Evolutionary conservation across 2,113 vertebrate genomes (phyloP), one percentile per base, ranked within the genome.

Genomic region (Cyprinodon variegatus): DNA sequence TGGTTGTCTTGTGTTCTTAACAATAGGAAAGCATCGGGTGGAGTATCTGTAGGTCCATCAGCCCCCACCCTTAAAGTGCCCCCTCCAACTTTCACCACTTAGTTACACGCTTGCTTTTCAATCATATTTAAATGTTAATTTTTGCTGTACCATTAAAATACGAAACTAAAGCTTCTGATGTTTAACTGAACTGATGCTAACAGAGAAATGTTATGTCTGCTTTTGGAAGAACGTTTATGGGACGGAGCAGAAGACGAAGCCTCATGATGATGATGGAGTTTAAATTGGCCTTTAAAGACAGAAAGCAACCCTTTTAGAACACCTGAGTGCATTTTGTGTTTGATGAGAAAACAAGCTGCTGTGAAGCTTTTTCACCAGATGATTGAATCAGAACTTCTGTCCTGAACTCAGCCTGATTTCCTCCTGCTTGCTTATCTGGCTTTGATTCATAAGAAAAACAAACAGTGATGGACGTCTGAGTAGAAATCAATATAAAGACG

Each of bases 271-370:
- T 2, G 20, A 22, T 0, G 41, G 40, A 46, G 61, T 61, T 69
- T 13, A 67, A 81, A 70, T 66, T 39, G 40, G 53, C 61, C 40
- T 0, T 78, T 73, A 0, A 29, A 83, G 85, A 85, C 77, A 84
- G 1, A 20, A 65, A 40, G 0, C 17, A 20, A 36, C 70, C 68
- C 71, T 22, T 9, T 76, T 78, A 14, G 82, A 85, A 78, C 81
- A 78, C 20, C 69, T 65, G 36, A 65, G 63, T 12, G 9, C 15
- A 5, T 1, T 62, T 77, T 29, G 22, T 77, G 89, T 87, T 89
- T 83, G 13, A 38, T 86, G 46, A 86, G 82, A 88, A 89, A 89
- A 83, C 79, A 84, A 61, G 11, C 69, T 29, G 8, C 68, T 36
- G 60, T 68, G 68, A 68, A 14, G 78, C 61, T 64, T 57, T 13